These are phyloP conservation scores for Gnatocerus cornutus DNA, from an alignment of 2,888 invertebrate genomes.

Conservation along the genomic window DNA sequence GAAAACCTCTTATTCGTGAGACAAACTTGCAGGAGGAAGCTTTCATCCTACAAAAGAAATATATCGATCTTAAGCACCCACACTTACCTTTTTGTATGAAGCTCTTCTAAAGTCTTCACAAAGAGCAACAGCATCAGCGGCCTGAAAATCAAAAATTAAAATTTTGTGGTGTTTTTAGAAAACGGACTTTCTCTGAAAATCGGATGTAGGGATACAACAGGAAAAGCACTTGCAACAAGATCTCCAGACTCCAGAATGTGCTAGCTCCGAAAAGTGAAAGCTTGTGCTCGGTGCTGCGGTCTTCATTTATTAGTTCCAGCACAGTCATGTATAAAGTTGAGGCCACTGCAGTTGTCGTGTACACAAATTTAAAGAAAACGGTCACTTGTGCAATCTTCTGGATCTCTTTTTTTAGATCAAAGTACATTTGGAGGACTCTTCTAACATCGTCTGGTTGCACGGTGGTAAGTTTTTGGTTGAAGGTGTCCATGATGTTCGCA, in stretches of 20 bases:
- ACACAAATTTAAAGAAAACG: background rate
- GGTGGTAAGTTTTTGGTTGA: background rate
- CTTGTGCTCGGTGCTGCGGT: background rate
- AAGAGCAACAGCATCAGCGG: background rate
- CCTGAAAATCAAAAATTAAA: background rate
- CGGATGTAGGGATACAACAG: background rate
- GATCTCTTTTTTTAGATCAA: background rate
- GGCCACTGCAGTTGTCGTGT: background rate
- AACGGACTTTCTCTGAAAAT: background rate
- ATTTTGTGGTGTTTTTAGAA: background rate
- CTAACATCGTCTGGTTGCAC: background rate
- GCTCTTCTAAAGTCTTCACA: background rate
- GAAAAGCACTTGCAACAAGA: background rate
- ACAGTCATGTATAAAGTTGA: background rate
- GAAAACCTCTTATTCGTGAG: background rate
- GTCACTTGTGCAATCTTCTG: background rate
- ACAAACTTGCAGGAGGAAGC: background rate
- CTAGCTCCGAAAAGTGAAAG: background rate
- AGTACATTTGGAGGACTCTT: background rate
- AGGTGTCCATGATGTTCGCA: background rate
- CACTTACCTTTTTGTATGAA: constrained; percentile 2
- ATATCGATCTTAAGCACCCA: background rate
- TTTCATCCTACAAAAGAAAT: background rate
- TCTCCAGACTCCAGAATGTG: background rate
- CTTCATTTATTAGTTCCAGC: background rate